These are phyloP conservation scores for Neocloeon triangulifer DNA, from an alignment of 1,140 invertebrate species.

Conservation along the genomic window DNA sequence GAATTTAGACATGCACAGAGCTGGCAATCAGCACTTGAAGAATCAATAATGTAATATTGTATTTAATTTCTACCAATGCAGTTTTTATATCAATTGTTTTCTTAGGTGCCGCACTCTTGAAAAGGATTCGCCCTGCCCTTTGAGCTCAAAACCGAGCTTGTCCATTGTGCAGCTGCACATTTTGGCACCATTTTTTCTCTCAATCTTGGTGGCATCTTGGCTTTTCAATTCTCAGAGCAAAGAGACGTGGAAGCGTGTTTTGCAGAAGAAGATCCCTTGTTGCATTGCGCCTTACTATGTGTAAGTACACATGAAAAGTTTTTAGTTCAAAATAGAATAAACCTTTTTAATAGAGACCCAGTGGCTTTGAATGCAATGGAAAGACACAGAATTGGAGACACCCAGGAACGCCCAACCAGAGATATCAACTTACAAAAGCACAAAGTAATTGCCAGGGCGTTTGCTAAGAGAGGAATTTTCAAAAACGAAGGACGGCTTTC, in stretches of 20 bases:
- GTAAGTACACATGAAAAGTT: neutral
- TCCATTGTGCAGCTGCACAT: conserved; percentile 61
- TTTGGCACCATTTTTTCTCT: conserved; percentile 55
- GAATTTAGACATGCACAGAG: conserved; percentile 44
- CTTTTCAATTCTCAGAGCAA: conserved; percentile 68
- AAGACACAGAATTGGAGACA: no score
- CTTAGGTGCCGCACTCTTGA: conserved; percentile 28
- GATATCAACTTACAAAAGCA: conserved; percentile 75
- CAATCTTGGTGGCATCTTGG: conserved; percentile 79
- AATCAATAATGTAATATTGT: conserved; percentile 57
- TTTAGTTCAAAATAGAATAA: neutral
- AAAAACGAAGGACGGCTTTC: conserved; percentile 55
- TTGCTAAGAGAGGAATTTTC: conserved; percentile 65
- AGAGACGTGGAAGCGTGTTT: conserved; percentile 60
- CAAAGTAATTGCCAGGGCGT: conserved; percentile 74
- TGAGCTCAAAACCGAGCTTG: conserved; percentile 48
- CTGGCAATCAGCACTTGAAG: conserved; percentile 50
- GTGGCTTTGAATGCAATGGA: neutral
- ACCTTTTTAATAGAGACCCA: neutral
- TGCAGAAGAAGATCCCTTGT: conserved; percentile 37
- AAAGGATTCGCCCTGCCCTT: conserved; percentile 26
- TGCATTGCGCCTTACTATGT: neutral
- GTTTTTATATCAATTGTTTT: conserved; percentile 12
- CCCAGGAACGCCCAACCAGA: no score
- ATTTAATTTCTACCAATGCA: no score